Evolutionary conservation across 2,888 invertebrate species (phyloP), one percentile per base, ranked within the genome.

Genomic region (Melanostoma scalare): DNA sequence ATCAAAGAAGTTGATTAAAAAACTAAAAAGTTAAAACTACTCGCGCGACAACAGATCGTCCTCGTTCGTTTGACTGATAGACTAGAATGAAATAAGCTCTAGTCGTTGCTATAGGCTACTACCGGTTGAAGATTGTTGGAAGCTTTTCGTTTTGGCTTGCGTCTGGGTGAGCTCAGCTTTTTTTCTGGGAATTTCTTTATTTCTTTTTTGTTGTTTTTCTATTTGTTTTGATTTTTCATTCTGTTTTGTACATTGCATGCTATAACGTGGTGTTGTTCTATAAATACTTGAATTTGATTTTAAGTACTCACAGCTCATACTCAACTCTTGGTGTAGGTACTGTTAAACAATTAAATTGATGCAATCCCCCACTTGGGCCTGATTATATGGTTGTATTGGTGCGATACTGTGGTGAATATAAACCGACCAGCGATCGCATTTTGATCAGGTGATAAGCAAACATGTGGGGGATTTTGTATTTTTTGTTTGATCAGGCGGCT

Each of bases 11-110:
- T 36, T 20, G 35, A 46, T 46, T 36, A 9, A 35, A 10, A 46
- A 20, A 20, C 33, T 48, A 9, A 61, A 63, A 6, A 56, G 56
- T 53, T 46, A 46, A 61, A 67, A 38, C 44, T 53, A 52, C 69
- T 73, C 77, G 68, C 73, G 10, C 77, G 68, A 77, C 82, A 73
- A 74, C 48, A 69, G 82, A 82, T 82, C 68, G 82, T 82, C 82
- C 73, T 77, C 82, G 77, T 82, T 82, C 82, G 82, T 78, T 82
- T 82, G 73, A 82, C 68, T 63, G 78, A 74, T 73, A 73, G 8
- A 82, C 77, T 78, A 53, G 69, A 82, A 74, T 77, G 73, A 77
- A 73, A 55, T 6, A 69, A 78, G 78, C 77, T 74, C 69, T 58
- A 40, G 30, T 9, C 50, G 40, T 53, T 50, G n/a, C 20, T 31